Percentiles rank a stretch among this genome's conserved stretches.
Evolutionary conservation across 2,888 invertebrate species (phyloP).

Genomic region (Eupithecia vulgata): DNA sequence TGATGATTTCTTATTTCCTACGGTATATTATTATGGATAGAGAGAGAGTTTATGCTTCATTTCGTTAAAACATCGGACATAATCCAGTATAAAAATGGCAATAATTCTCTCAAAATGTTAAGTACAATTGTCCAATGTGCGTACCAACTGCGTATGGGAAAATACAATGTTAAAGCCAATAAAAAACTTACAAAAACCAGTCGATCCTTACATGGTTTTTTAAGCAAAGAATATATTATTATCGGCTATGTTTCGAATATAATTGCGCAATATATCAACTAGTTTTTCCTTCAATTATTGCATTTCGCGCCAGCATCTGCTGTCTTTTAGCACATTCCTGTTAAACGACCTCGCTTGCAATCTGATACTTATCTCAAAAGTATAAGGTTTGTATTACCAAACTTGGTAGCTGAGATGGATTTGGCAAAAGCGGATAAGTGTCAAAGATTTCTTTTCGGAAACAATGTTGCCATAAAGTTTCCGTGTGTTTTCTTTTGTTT

Average conservation of each 20-base stretch:
- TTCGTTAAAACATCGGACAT: too few relatives aligned
- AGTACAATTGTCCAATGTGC: background rate
- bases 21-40: too few relatives aligned
- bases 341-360: slow-evolving; percentile 55
- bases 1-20: too few relatives aligned
- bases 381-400: slow-evolving; percentile 24
- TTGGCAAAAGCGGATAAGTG: slow-evolving; percentile 42
- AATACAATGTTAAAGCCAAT: slow-evolving; percentile 3
- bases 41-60: too few relatives aligned
- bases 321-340: slow-evolving; percentile 67
- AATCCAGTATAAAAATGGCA: background rate
- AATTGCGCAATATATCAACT: slow-evolving; percentile 75
- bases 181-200: slow-evolving; percentile 45
- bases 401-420: slow-evolving; percentile 9
- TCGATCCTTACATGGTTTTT: slow-evolving; percentile 64
- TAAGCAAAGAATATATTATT: slow-evolving; percentile 56
- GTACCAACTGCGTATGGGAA: background rate
- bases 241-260: slow-evolving; percentile 64
- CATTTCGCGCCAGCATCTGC: slow-evolving; percentile 66
- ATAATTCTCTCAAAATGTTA: background rate
- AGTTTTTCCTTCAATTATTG: slow-evolving; percentile 78
- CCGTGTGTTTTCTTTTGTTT: slow-evolving; percentile 16
- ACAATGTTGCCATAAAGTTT: slow-evolving; percentile 11
- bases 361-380: slow-evolving; percentile 9
- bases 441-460: slow-evolving; percentile 41